Base-by-base conservation (phyloP, 2,113 vertebrate genomes). In the Galemys pyrenaicus region DNA sequence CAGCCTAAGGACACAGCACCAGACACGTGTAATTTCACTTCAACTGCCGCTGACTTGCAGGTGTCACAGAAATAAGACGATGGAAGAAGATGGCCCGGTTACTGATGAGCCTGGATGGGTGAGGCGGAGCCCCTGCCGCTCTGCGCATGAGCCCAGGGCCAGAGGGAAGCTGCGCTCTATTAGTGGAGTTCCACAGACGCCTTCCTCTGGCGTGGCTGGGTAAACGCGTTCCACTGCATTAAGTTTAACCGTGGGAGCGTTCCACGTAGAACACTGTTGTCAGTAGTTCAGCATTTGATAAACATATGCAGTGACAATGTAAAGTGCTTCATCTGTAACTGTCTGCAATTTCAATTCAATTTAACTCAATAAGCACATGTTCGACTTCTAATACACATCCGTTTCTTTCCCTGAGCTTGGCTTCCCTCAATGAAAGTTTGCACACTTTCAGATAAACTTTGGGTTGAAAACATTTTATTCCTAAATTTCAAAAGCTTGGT, bases 291-390 rank as follows among this genome's bases (percentile, higher is more conserved):
- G 82, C n/a, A 24, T 75, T 89, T 88, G 94, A 92, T 95, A 95
- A 94, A 92, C 93, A 80, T 17, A 32, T 39, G 78, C 91, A 86
- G 82, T 95, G 89, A 89, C 89, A 89, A 91, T 65, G 60, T 74
- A 79, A 82, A 95, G 78, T n/a, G 91, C 86, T 94, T 94, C 96
- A 86, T 89, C 93, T 88, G 93, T 94, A 94, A 89, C 96, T 65
- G 75, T 91, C 68, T 82, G 95, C 67, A 80, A 80, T 71, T 96
- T 87, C 93, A 89, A 85, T 83, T 90, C 86, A 44, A 35, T 94
- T 87, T 83, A 89, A 81, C 75, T 91, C 89, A 67, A 22, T 91
- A 91, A 95, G 82, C 86, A 41, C 78, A n/a, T 41, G 37, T 68
- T 87, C 86, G 93, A 65, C 94, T 87, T 83, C 74, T 35, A 67